Evolutionary conservation across 2,888 invertebrate genomes (phyloP).

Genomic region (Drosophila subquinaria): DNA sequence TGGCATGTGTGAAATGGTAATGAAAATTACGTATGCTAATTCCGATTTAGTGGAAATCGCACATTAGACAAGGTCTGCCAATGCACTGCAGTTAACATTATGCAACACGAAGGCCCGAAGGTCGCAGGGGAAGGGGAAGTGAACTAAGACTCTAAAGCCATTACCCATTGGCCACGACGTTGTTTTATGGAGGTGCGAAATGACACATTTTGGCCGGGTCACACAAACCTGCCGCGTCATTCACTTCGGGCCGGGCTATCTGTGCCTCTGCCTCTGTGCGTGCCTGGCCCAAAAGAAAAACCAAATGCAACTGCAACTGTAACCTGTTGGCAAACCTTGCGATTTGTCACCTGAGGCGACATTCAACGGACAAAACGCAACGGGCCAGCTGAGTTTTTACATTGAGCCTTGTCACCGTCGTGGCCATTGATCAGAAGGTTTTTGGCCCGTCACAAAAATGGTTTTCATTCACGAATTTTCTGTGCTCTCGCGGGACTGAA

Average conservation of each 20-base stretch:
- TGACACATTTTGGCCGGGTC: slow-evolving; percentile 68
- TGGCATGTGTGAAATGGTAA: slow-evolving; percentile 53
- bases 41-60: slow-evolving; percentile 62
- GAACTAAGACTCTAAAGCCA: slow-evolving; percentile 5
- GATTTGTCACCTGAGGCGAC: slow-evolving; percentile 80
- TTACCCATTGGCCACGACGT: slow-evolving; percentile 37
- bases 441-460: slow-evolving; percentile 41
- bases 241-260: slow-evolving; percentile 33
- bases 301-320: slow-evolving; percentile 37
- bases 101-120: slow-evolving; percentile 56
- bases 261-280: slow-evolving; percentile 31
- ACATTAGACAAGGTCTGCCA: slow-evolving; percentile 66
- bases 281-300: slow-evolving; percentile 44
- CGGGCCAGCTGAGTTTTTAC: slow-evolving; percentile 67
- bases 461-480: slow-evolving; percentile 56
- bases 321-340: slow-evolving; percentile 57
- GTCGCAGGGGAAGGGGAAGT: slow-evolving; percentile 19
- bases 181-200: slow-evolving; percentile 78
- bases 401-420: slow-evolving; percentile 43
- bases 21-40: slow-evolving; percentile 54
- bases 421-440: slow-evolving; percentile 47
- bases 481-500: slow-evolving; percentile 41
- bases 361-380: slow-evolving; percentile 58
- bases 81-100: slow-evolving; percentile 52
- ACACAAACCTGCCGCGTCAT: slow-evolving; percentile 76